Percentiles rank a stretch among this genome's conserved stretches.
These are phyloP conservation scores for Calyptommatus sinebrachiatus DNA, from an alignment of 2,113 vertebrate genomes.

Conservation along the genomic window DNA sequence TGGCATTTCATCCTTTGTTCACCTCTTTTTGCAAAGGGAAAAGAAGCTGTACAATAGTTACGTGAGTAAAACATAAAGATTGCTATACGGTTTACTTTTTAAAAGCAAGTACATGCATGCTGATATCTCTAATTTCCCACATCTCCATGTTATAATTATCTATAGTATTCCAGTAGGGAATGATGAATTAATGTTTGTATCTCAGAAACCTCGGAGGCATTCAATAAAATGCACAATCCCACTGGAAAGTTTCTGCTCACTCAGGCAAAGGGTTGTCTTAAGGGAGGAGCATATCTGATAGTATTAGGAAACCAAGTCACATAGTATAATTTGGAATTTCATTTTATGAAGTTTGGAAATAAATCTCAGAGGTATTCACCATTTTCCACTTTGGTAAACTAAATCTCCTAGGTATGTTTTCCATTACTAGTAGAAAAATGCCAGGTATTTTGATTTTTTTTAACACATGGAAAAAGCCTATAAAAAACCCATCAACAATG, in stretches of 20 bases:
- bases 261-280: neutral
- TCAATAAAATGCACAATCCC: neutral
- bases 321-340: conserved; percentile 8
- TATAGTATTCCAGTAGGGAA: neutral
- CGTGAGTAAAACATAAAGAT: too few relatives aligned
- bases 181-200: neutral
- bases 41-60: too few relatives aligned
- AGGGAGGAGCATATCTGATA: rapidly evolving
- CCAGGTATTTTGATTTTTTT: neutral
- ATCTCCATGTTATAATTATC: neutral
- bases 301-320: conserved; percentile 14
- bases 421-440: neutral
- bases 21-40: too few relatives aligned
- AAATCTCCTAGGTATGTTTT: neutral
- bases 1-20: too few relatives aligned
- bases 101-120: neutral
- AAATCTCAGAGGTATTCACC: neutral
- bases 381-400: neutral
- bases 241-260: neutral
- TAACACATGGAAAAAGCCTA: neutral
- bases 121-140: too few relatives aligned
- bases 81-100: too few relatives aligned
- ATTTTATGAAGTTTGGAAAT: neutral
- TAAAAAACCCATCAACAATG: neutral
- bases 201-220: neutral